Evolutionary conservation across 2,888 invertebrate genomes (phyloP), one percentile per base, ranked within the genome.

Genomic region (Hetaerina titia): DNA sequence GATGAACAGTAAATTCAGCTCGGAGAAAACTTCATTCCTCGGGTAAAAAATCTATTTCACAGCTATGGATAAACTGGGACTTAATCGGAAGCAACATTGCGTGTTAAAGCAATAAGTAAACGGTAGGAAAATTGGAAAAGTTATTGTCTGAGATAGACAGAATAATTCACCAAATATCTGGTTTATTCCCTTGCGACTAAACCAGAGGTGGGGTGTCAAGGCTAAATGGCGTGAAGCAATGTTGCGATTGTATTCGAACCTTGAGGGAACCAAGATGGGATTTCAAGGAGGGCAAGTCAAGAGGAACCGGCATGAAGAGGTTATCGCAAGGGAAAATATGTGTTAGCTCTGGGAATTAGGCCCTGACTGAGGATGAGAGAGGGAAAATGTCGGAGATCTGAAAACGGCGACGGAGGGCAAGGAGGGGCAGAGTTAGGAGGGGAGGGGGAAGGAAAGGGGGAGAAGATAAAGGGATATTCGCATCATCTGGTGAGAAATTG

Each of bases 401-500:
- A n/a, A 17, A 15, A 60, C 4, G 90, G n/a, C 4, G 25, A 81
- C 25, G 64, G 45, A 88, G 31, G 22, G 31, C 31, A 63, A 8
- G 63, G 31, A 11, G 90, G 90, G 63, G 90, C 11, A 0, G 63
- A 31, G n/a, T n/a, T 11, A 56, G 22, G 8, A 8, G 13, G 15
- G 58, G 57, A 13, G 89, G n/a, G 57, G 89, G 58, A 31, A 4
- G 58, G 57, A 58, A 19, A 58, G 19, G 58, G 56, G n/a, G 69
- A 56, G 22, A 31, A 74, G 69, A 74, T 5, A 74, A 69, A n/a
- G 22, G n/a, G n/a, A 74, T 92, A 25, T 64, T 19, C 92, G 45
- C 74, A 92, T 92, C 92, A 92, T 92, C 92, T 92, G 92, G 92
- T 92, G 92, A 92, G 92, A 92, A 92, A 92, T 92, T 92, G 92